Evolutionary conservation across 2,113 vertebrate species (phyloP).

Genomic region (Nesoenas mayeri): DNA sequence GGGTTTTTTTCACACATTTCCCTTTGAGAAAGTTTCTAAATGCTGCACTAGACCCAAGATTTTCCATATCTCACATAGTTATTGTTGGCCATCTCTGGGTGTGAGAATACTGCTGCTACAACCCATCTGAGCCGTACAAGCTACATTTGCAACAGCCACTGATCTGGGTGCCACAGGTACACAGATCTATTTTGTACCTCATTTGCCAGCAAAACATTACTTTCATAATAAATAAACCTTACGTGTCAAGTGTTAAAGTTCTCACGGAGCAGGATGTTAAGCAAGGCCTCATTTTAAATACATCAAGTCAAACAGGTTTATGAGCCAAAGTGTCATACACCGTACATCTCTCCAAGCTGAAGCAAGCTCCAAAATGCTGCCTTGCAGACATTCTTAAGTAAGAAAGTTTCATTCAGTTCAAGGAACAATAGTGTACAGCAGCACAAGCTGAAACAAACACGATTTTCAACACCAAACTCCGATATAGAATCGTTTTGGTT

Average conservation of each 20-base stretch:
- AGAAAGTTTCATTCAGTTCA: not conserved
- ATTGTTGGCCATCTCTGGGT: not conserved
- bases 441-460: not conserved
- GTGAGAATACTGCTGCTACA: not conserved
- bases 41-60: not conserved
- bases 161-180: not conserved
- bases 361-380: not conserved
- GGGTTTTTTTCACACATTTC: not conserved
- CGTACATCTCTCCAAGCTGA: too few species aligned
- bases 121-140: not conserved
- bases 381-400: not conserved
- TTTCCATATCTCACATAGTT: not conserved
- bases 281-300: not conserved
- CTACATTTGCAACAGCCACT: fast-evolving
- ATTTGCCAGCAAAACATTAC: not conserved
- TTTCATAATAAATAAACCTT: not conserved
- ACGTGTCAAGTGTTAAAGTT: fast-evolving
- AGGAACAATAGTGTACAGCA: fast-evolving
- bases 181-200: fast-evolving
- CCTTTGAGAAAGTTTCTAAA: not conserved
- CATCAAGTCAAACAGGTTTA: fast-evolving
- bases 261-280: fast-evolving
- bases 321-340: fast-evolving
- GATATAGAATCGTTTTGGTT: too few species aligned
- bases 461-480: fast-evolving